phyloP scores from a whole-genome alignment of 2,888 invertebrate genomes.

The Pheosia tremula region DNA sequence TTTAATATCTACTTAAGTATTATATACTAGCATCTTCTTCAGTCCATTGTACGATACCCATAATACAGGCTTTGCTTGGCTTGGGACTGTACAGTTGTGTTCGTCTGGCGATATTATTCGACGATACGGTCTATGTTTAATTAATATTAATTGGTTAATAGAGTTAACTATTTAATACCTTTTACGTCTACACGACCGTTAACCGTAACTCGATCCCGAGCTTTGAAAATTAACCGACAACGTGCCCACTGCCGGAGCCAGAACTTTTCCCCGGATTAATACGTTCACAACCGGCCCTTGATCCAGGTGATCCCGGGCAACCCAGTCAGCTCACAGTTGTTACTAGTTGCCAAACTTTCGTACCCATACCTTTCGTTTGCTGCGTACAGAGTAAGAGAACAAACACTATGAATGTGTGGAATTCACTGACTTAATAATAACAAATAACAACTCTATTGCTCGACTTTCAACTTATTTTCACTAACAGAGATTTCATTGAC shows the following conservation, averaged over 20 bases:
- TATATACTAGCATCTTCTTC: too few species aligned
- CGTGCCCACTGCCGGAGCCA: conserved; percentile 40
- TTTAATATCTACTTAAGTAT: too few species aligned
- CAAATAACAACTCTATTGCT: too few species aligned
- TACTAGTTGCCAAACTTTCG: conserved; percentile 51
- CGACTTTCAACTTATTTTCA: too few species aligned
- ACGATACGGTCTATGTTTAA: not conserved
- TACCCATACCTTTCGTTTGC: not conserved
- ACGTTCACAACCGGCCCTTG: conserved; percentile 31
- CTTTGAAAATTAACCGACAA: conserved; percentile 31
- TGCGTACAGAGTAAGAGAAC: not conserved
- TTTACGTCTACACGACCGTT: conserved; percentile 15
- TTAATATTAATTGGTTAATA: conserved; percentile 4
- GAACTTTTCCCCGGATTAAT: conserved; percentile 62
- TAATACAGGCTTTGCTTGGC: too few species aligned
- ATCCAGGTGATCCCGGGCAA: conserved; percentile 54
- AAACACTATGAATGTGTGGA: not conserved
- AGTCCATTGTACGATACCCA: too few species aligned
- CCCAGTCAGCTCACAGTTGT: conserved; percentile 43
- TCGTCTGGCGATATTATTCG: too few species aligned
- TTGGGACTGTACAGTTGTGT: too few species aligned
- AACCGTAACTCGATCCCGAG: not conserved
- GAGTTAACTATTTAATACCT: conserved; percentile 6
- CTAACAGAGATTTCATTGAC: too few species aligned
- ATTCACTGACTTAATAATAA: too few species aligned